These are phyloP conservation scores for Rutpela maculata DNA, from an alignment of 2,888 invertebrate genomes.

Conservation along the genomic window DNA sequence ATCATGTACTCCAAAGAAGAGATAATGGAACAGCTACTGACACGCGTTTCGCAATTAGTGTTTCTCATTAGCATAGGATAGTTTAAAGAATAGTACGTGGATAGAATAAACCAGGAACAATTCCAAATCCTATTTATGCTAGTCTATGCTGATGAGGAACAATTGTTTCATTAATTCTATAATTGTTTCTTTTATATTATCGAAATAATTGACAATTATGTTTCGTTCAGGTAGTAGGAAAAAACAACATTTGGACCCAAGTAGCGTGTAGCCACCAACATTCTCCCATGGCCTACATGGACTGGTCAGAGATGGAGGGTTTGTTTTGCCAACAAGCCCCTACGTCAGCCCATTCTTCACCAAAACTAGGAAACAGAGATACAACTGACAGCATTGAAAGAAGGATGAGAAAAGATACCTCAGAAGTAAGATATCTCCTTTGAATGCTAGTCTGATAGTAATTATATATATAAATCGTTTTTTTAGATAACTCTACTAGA, in stretches of 20 bases:
- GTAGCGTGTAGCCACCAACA: constrained; percentile 91
- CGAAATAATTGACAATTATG: neutral
- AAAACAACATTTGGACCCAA: constrained; percentile 94
- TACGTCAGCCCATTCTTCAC: constrained; percentile 76
- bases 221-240: constrained; percentile 83
- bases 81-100: no score
- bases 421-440: constrained; percentile 78
- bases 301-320: constrained; percentile 96
- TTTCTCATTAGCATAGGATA: no score
- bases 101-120: no score
- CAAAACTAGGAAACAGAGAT: constrained; percentile 74
- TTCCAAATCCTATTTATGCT: no score
- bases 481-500: constrained; percentile 90
- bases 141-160: no score
- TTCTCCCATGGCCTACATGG: constrained; percentile 88
- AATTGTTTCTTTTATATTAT: neutral
- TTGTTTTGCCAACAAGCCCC: constrained; percentile 93
- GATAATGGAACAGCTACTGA: no score
- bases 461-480: constrained; percentile 35
- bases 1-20: no score
- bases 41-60: no score
- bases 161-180: neutral
- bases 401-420: constrained; percentile 85
- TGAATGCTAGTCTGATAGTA: neutral
- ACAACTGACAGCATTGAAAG: constrained; percentile 75